Evolutionary conservation across 2,113 vertebrate species (phyloP).

Genomic region (Pygathrix nemaeus): DNA sequence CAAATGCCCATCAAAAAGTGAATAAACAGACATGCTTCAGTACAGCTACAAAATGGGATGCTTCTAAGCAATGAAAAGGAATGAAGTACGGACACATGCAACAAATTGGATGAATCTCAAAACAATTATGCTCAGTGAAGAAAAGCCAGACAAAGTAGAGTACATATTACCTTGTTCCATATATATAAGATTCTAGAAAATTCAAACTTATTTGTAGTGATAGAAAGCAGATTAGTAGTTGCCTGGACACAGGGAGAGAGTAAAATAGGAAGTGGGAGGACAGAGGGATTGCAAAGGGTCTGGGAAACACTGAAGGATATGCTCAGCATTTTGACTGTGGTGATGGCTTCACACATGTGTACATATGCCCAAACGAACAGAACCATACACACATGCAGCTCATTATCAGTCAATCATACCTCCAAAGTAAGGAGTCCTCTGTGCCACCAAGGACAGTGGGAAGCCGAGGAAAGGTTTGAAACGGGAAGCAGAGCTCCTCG

Average conservation of each 20-base stretch:
- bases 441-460: neutral
- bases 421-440: neutral
- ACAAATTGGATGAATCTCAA: neutral
- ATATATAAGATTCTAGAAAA: neutral
- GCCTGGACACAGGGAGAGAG: neutral
- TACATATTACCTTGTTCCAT: neutral
- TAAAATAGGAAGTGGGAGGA: neutral
- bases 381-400: neutral
- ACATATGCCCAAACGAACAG: neutral
- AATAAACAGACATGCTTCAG: neutral
- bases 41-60: neutral
- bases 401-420: neutral
- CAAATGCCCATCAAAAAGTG: neutral
- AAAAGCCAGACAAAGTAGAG: neutral
- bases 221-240: neutral
- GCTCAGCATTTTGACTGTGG: neutral
- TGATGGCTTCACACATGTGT: neutral
- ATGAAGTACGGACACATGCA: neutral
- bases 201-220: neutral
- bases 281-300: neutral
- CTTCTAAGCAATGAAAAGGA: neutral
- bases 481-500: neutral
- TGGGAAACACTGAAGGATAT: neutral
- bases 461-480: neutral
- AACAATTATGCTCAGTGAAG: neutral